Conservation (phyloP, 2,888 invertebrate genomes). For the Teinopalpus imperialis region DNA sequence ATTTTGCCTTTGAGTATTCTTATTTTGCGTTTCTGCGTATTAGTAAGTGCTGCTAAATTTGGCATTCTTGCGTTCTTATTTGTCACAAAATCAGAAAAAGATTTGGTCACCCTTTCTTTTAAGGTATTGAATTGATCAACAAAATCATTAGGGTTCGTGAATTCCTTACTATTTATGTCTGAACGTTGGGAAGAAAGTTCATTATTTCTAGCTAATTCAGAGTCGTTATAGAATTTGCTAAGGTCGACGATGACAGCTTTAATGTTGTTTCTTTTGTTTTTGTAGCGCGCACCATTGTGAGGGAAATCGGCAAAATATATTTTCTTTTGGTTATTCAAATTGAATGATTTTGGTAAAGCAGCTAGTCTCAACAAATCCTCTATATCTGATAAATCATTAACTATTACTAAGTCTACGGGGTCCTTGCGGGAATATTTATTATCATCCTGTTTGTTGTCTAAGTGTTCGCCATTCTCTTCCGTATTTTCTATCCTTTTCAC, state of each 20-base stretch:
- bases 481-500: too few relatives aligned
- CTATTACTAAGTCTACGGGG: slow-evolving; percentile 15
- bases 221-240: slow-evolving; percentile 6
- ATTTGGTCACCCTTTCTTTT: slow-evolving; percentile 13
- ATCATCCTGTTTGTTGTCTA: too few relatives aligned
- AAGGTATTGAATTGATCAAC: background rate
- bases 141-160: slow-evolving; percentile 10
- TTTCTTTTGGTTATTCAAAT: slow-evolving; percentile 1
- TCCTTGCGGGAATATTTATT: background rate
- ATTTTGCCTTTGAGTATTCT: slow-evolving; percentile 16
- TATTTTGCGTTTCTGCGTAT: slow-evolving; percentile 9
- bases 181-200: background rate
- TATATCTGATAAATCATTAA: slow-evolving; percentile 17
- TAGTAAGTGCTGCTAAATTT: background rate
- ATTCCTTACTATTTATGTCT: background rate
- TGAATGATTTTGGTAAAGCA: background rate
- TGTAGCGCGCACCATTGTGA: background rate
- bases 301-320: background rate
- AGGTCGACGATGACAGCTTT: slow-evolving; percentile 9
- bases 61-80: slow-evolving; percentile 5
- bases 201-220: background rate
- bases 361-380: slow-evolving; percentile 10
- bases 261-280: background rate
- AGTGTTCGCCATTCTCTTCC: too few relatives aligned
- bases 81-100: slow-evolving; percentile 1